Evolutionary conservation across 2,888 invertebrate species (phyloP).

Genomic region (Calliphora vomitoria): DNA sequence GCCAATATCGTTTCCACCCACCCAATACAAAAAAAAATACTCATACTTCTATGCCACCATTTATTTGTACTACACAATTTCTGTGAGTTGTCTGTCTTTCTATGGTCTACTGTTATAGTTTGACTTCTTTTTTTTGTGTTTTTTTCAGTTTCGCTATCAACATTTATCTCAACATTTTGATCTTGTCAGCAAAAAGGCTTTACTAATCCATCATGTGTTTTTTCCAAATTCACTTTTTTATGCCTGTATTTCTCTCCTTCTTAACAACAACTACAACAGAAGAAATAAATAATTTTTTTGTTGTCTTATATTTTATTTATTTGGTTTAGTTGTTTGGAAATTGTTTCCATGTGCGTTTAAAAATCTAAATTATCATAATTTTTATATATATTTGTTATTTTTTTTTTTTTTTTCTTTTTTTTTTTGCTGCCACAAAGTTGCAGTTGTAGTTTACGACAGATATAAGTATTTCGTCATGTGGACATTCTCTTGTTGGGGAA

Average conservation of each 20-base stretch:
- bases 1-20: not conserved
- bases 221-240: conserved; percentile 49
- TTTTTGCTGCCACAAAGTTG: conserved; percentile 37
- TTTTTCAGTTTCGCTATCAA: conserved; percentile 52
- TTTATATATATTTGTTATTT: conserved; percentile 4
- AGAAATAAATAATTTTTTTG: conserved; percentile 47
- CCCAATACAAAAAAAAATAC: conserved; percentile 9
- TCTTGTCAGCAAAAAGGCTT: conserved; percentile 72
- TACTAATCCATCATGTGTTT: conserved; percentile 71
- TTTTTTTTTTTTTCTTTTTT: conserved; percentile 1
- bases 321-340: conserved; percentile 50
- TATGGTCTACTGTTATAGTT: conserved; percentile 62
- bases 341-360: conserved; percentile 71
- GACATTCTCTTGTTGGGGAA: conserved; percentile 62
- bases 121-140: conserved; percentile 14
- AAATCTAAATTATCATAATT: conserved; percentile 72
- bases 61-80: conserved; percentile 50
- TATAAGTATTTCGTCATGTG: conserved; percentile 55
- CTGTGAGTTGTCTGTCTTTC: conserved; percentile 18
- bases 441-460: conserved; percentile 35
- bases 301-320: conserved; percentile 52
- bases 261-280: not conserved
- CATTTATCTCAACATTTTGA: conserved; percentile 71
- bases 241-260: conserved; percentile 15
- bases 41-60: conserved; percentile 32